Evolutionary conservation across 1,140 invertebrate genomes (phyloP), one percentile per base, ranked within the genome.

Genomic region (Drosophila pandora): DNA sequence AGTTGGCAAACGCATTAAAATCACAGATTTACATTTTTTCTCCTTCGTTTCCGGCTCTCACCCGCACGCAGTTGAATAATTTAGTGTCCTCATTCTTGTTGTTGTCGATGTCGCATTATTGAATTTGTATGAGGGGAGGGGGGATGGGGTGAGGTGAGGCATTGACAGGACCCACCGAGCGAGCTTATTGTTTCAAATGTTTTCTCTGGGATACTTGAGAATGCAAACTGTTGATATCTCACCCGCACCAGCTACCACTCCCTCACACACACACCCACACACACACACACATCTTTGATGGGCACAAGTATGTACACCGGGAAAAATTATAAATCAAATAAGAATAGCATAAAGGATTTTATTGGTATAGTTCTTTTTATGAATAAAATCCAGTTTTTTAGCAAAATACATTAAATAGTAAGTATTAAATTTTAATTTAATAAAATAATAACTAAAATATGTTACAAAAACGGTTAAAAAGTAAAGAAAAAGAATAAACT

Each of bases 11-110:
- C 80, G 81, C 87, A 90, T 90, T 90, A 90, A 90, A 90, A 87
- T 90, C 87, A 90, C 87, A 90, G 87, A 90, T 87, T 87, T 83
- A 87, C 81, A 90, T 90, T 90, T 90, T 84, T 85, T 79, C 58
- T 60, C 45, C 17, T 71, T 45, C 22, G 41, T 56, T 37, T 50
- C 13, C 49, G 9, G 45, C 41, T 53, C 25, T 23, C 39, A 17
- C 12, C 17, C 39, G 17, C 30, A 12, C 10, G 17, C 48, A 45
- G 43, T 47, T 87, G 87, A 90, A 90, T 90, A 87, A 90, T 90
- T 90, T 90, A 90, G 79, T 90, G 87, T 82, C 67, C 25, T 28
- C 5, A 62, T 71, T 79, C 65, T 53, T 57, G 69, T 62, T 54
- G 54, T 13, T 54, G 49, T 37, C 22, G 82, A 78, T 78, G 79